Percentiles rank a stretch among this genome's conserved stretches.
Evolutionary conservation across 2,888 invertebrate species (phyloP).

Genomic region (Vanessa cardui): DNA sequence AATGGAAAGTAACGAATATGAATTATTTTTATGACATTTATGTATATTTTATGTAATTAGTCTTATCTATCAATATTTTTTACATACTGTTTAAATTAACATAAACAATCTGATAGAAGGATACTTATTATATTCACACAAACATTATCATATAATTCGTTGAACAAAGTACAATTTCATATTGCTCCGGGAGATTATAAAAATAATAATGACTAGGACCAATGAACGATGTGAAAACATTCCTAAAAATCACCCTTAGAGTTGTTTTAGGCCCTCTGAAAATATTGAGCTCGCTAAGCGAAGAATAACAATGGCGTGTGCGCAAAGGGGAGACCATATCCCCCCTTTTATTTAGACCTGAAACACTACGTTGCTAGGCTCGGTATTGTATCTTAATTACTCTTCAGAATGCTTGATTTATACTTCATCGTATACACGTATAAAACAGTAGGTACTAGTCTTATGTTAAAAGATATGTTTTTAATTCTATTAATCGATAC

Average conservation of each 20-base stretch:
- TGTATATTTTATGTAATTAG: too few species aligned
- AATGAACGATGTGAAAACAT: slow-evolving; percentile 64
- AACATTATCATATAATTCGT: slow-evolving; percentile 11
- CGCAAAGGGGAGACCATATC: slow-evolving; percentile 33
- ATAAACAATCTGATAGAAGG: neutral
- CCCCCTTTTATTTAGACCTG: slow-evolving; percentile 24
- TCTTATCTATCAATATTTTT: too few species aligned
- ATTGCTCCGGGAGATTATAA: slow-evolving; percentile 45
- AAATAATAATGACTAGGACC: slow-evolving; percentile 53
- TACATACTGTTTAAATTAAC: too few species aligned
- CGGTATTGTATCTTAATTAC: neutral
- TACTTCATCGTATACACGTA: neutral
- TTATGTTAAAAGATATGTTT: neutral
- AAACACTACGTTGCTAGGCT: slow-evolving; percentile 18
- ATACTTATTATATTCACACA: neutral
- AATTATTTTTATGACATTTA: too few species aligned
- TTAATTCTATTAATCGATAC: too few species aligned
- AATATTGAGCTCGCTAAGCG: slow-evolving; percentile 70
- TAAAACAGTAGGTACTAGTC: neutral
- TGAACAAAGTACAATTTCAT: slow-evolving; percentile 18
- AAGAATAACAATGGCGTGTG: slow-evolving; percentile 65
- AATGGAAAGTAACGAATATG: too few species aligned
- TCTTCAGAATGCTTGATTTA: neutral
- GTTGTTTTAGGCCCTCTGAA: slow-evolving; percentile 71
- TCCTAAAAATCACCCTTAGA: slow-evolving; percentile 55